A percentile compares a stretch with the other conserved stretches of the same genome.
phyloP scores from a whole-genome alignment of 2,113 vertebrate genomes.

The Pluvialis apricaria region DNA sequence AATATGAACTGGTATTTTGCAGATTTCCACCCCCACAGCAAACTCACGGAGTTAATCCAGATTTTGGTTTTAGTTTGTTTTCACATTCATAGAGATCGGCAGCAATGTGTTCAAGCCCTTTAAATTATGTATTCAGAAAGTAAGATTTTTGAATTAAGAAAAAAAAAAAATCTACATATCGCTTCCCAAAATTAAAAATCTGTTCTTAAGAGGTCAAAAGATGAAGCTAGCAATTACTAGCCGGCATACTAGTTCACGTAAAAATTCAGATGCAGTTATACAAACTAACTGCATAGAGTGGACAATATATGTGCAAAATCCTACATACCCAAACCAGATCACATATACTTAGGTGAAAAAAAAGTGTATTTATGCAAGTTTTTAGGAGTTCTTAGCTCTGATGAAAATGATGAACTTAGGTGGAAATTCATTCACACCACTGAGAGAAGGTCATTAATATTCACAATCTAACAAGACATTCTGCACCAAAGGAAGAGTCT shows the following conservation, averaged over 20 bases:
- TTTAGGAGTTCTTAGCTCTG: no score
- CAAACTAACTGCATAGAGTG: background rate
- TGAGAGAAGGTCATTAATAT: slow-evolving; percentile 39
- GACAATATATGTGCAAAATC: background rate
- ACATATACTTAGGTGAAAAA: background rate
- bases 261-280: background rate
- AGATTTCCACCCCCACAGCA: background rate
- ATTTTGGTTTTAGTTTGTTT: background rate
- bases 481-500: background rate
- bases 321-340: background rate
- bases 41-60: background rate
- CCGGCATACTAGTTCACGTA: background rate
- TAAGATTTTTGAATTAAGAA: background rate
- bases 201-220: background rate
- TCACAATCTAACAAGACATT: slow-evolving; percentile 19
- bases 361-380: background rate
- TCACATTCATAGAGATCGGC: background rate
- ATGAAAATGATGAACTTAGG: background rate
- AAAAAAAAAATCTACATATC: background rate
- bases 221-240: background rate
- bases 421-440: background rate
- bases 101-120: background rate
- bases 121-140: background rate
- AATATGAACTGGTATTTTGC: background rate
- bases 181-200: background rate